These are phyloP conservation scores for Melanocharis versteri DNA, from an alignment of 2,113 vertebrate species.

Conservation along the genomic window DNA sequence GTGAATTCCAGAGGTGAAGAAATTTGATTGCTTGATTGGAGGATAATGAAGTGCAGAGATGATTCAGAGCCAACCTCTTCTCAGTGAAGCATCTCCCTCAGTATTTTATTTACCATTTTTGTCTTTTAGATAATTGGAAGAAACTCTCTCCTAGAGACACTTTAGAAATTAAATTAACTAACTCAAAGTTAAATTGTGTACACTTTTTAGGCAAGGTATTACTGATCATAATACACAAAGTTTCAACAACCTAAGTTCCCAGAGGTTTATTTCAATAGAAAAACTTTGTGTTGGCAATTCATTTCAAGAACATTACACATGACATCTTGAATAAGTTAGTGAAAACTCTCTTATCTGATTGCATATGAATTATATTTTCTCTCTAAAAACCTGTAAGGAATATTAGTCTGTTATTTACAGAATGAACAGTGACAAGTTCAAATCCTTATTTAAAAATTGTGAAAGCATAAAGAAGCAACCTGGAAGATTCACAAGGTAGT, in stretches of 20 bases:
- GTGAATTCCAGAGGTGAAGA: constrained; percentile 82
- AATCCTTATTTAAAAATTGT: neutral
- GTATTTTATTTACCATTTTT: constrained; percentile 51
- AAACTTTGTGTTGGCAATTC: neutral
- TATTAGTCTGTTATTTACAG: neutral
- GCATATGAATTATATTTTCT: neutral
- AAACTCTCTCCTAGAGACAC: constrained; percentile 34
- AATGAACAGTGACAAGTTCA: neutral
- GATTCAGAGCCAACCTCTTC: constrained; percentile 68
- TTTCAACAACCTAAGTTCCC: neutral
- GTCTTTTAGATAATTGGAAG: constrained; percentile 51
- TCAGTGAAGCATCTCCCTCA: constrained; percentile 19
- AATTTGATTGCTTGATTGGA: constrained; percentile 78
- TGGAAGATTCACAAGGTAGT: neutral
- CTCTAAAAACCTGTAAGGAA: neutral
- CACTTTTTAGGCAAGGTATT: neutral
- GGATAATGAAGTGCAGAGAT: constrained; percentile 72
- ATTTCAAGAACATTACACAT: neutral
- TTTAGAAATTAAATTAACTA: constrained; percentile 46
- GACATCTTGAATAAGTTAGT: neutral
- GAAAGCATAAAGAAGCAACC: neutral
- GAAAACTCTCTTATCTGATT: neutral
- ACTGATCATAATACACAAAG: neutral
- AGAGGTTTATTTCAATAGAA: constrained; percentile 17
- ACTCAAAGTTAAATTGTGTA: neutral